Percentiles rank a stretch among this genome's conserved stretches.
These are phyloP conservation scores for Tribolium castaneum DNA, from an alignment of 1,140 invertebrate genomes.

Conservation along the genomic window DNA sequence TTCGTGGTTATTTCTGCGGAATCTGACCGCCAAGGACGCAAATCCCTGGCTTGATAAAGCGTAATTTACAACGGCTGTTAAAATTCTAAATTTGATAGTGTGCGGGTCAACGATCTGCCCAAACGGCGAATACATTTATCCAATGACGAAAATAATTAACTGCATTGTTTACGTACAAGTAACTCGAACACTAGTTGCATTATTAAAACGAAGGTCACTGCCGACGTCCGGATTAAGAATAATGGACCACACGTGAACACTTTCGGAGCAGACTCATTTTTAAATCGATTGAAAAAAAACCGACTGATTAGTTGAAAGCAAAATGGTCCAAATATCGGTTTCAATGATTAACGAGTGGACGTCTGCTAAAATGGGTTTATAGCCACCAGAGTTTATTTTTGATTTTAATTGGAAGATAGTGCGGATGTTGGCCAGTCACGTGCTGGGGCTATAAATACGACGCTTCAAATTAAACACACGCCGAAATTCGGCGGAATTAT, in stretches of 20 bases:
- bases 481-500: not conserved
- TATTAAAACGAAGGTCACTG: not conserved
- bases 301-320: no score
- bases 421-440: not conserved
- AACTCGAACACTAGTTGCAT: not conserved
- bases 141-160: not conserved
- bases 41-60: conserved; percentile 8
- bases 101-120: not conserved
- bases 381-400: not conserved
- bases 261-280: no score
- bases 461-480: not conserved
- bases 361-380: not conserved
- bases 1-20: conserved; percentile 5
- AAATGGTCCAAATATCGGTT: not conserved
- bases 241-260: not conserved
- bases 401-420: not conserved
- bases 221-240: not conserved
- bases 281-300: no score
- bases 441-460: not conserved
- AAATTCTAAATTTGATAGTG: conserved; percentile 29
- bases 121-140: not conserved
- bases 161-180: not conserved
- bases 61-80: conserved; percentile 24
- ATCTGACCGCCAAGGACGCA: conserved; percentile 27
- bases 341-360: not conserved